Evolutionary conservation across 2,888 invertebrate species (phyloP).

Genomic region (Diplazon laetatorius): DNA sequence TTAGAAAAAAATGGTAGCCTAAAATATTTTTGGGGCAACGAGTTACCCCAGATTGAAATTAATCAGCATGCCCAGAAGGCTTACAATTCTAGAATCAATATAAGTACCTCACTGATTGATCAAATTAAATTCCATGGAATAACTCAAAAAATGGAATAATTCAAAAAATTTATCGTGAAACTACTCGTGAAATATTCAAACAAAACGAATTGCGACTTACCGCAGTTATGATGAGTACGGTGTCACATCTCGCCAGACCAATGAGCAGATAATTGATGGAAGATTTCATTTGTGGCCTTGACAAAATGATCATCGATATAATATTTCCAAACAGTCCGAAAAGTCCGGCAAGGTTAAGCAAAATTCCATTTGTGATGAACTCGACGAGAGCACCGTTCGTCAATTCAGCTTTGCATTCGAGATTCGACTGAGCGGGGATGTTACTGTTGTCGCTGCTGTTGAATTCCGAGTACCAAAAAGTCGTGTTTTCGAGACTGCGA

Average conservation of each 20-base stretch:
- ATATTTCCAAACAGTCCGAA: constrained; percentile 95
- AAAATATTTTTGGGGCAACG: too few species aligned
- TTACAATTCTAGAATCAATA: too few species aligned
- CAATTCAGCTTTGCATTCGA: constrained; percentile 68
- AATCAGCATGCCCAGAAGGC: too few species aligned
- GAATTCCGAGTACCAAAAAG: too few species aligned
- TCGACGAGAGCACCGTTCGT: constrained; percentile 86
- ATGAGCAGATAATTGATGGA: constrained; percentile 97
- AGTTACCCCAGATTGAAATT: too few species aligned
- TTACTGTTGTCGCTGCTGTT: constrained; percentile 31
- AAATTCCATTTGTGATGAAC: constrained; percentile 92
- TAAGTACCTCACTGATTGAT: too few species aligned
- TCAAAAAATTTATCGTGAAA: not conserved
- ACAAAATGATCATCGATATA: constrained; percentile 94
- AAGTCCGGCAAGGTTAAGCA: constrained; percentile 91
- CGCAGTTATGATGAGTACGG: constrained; percentile 90
- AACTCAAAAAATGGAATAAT: not conserved
- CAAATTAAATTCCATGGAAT: too few species aligned
- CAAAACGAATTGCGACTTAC: constrained; percentile 30
- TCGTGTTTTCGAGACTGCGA: constrained; percentile 20
- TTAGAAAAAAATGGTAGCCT: too few species aligned
- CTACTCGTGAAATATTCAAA: not conserved
- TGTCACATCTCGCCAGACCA: constrained; percentile 97
- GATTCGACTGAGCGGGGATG: constrained; percentile 43
- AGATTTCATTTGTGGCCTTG: constrained; percentile 96